These are phyloP conservation scores for Papio anubis DNA, from an alignment of 2,113 vertebrate species.

Conservation along the genomic window DNA sequence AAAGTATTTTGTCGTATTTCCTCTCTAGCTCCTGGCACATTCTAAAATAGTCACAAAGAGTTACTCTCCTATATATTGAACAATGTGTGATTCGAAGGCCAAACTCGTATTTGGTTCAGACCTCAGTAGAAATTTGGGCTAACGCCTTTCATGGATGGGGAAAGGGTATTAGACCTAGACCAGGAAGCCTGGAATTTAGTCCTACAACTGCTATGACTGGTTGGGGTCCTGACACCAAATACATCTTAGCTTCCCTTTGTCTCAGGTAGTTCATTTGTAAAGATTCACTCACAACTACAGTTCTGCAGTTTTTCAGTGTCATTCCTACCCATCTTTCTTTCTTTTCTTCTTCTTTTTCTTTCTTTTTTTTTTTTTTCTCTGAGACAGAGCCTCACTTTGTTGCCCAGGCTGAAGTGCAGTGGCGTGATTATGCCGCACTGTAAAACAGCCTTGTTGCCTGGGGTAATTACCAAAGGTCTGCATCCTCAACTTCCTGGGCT, in stretches of 20 bases:
- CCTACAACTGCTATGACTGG: neutral
- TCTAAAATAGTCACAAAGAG: neutral
- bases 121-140: neutral
- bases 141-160: neutral
- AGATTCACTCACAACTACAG: neutral
- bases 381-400: too few relatives aligned
- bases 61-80: neutral
- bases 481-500: too few relatives aligned
- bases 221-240: too few relatives aligned
- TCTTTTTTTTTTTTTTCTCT: too few relatives aligned
- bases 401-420: too few relatives aligned
- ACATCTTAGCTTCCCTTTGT: neutral
- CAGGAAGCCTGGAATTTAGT: neutral
- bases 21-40: neutral
- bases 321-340: neutral
- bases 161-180: neutral
- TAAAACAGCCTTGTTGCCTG: too few relatives aligned
- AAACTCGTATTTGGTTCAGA: neutral
- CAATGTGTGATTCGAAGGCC: neutral
- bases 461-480: too few relatives aligned
- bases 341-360: too few relatives aligned
- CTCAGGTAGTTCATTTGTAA: neutral
- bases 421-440: too few relatives aligned
- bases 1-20: neutral
- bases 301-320: neutral